A percentile compares a stretch with the other conserved stretches of the same genome.
phyloP scores from a whole-genome alignment of 2,888 invertebrate species.

The Andrena bicolor region DNA sequence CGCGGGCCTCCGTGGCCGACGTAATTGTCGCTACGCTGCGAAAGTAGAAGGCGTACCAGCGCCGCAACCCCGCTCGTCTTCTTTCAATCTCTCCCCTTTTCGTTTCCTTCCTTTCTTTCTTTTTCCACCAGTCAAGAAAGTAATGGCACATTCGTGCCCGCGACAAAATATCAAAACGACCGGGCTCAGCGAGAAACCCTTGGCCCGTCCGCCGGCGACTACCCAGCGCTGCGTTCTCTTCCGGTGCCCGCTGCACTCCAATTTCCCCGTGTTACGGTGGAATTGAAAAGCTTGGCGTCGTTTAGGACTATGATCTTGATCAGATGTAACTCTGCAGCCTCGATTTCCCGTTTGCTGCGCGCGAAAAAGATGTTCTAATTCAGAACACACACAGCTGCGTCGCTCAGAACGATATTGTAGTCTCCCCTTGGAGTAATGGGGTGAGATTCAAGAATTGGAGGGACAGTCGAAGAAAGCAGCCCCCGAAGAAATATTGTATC shows the following conservation, averaged over 20 bases:
- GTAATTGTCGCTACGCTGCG: constrained; percentile 72
- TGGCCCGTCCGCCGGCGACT: not conserved
- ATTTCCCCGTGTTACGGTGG: not conserved
- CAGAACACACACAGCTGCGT: too few relatives aligned
- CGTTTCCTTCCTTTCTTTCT: not conserved
- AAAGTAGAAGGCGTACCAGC: constrained; percentile 60
- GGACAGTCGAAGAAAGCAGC: not conserved
- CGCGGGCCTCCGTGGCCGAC: constrained; percentile 74
- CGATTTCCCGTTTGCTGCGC: too few relatives aligned
- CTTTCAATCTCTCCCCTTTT: constrained; percentile 13
- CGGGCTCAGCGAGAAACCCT: not conserved
- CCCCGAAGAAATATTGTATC: not conserved
- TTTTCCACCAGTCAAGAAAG: constrained; percentile 11
- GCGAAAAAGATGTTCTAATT: too few relatives aligned
- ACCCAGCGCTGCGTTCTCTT: not conserved
- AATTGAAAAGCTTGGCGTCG: too few relatives aligned
- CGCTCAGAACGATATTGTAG: too few relatives aligned
- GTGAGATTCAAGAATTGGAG: not conserved
- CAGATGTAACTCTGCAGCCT: too few relatives aligned
- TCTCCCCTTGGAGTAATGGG: not conserved
- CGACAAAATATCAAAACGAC: constrained; percentile 31
- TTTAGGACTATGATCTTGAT: too few relatives aligned
- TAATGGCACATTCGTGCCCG: constrained; percentile 16
- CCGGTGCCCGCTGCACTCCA: too few relatives aligned
- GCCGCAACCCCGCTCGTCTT: constrained; percentile 42